Percentiles rank a stretch among this genome's conserved stretches.
Evolutionary conservation across 2,113 vertebrate species (phyloP).

Genomic region (Neolamprologus ventralis): DNA sequence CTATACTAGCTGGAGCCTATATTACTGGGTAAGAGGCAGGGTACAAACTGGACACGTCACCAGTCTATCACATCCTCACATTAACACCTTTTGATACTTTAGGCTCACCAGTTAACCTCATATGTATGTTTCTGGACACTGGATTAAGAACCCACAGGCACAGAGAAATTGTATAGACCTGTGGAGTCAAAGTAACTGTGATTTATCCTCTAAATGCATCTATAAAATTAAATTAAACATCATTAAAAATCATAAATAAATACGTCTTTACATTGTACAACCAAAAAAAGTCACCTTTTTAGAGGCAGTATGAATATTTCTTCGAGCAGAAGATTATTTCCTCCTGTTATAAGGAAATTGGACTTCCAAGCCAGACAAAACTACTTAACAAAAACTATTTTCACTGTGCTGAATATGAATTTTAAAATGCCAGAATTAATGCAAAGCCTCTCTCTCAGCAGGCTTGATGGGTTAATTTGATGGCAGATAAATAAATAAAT

Average conservation of each 20-base stretch:
- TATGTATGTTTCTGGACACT: fast-evolving
- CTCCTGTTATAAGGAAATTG: background rate
- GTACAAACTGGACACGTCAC: background rate
- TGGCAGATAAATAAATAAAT: background rate
- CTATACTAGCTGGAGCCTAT: background rate
- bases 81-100: background rate
- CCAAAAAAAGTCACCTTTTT: background rate
- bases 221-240: background rate
- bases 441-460: background rate
- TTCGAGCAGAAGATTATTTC: background rate
- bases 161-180: background rate
- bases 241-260: background rate
- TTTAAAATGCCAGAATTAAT: constrained; percentile 4
- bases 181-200: background rate
- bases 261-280: background rate
- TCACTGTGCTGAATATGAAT: background rate
- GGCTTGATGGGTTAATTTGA: background rate
- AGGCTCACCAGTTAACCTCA: background rate
- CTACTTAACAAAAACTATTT: background rate
- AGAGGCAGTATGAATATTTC: background rate
- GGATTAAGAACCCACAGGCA: background rate
- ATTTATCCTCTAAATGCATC: background rate
- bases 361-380: background rate
- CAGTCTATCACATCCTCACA: background rate
- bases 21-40: background rate